These are phyloP conservation scores for Drosophila lacteicornis DNA, from an alignment of 1,140 invertebrate species.

Conservation along the genomic window DNA sequence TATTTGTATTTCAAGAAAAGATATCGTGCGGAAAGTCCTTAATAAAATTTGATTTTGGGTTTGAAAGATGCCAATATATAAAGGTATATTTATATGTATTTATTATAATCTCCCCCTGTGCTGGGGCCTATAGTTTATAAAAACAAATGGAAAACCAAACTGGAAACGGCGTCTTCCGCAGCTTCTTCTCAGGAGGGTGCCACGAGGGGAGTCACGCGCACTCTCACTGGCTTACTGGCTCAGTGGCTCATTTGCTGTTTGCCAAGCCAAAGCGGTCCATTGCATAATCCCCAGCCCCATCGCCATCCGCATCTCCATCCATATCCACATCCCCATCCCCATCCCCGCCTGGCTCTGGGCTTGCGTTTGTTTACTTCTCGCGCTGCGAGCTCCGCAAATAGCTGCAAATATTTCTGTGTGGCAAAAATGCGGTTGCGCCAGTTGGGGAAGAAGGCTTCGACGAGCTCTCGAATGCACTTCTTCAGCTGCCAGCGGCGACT, in stretches of 20 bases:
- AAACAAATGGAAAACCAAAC: constrained; percentile 32
- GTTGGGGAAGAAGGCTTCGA: constrained; percentile 49
- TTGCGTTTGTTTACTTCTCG: constrained; percentile 59
- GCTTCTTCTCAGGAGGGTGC: constrained; percentile 33
- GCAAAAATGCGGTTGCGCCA: constrained; percentile 68
- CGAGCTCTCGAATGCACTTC: constrained; percentile 41
- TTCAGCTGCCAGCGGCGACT: constrained; percentile 31
- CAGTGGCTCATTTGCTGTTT: constrained; percentile 39
- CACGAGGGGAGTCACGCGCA: constrained; percentile 51
- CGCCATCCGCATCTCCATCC: constrained; percentile 7
- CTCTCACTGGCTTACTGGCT: constrained; percentile 62
- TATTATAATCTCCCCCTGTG: constrained; percentile 7
- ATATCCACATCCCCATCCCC: constrained; percentile 10
- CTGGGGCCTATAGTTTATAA: constrained; percentile 36
- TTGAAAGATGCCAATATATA: no score
- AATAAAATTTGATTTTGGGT: no score
- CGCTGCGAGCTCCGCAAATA: constrained; percentile 58
- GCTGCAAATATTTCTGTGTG: constrained; percentile 47
- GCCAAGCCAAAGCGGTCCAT: constrained; percentile 39
- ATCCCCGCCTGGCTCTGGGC: constrained; percentile 1
- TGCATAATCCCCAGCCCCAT: constrained; percentile 51
- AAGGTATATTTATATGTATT: background rate
- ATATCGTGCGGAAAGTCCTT: no score
- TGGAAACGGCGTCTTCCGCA: constrained; percentile 56
- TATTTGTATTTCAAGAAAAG: background rate